phyloP scores from a whole-genome alignment of 2,888 invertebrate genomes.

The Eutolmus rufibarbis region DNA sequence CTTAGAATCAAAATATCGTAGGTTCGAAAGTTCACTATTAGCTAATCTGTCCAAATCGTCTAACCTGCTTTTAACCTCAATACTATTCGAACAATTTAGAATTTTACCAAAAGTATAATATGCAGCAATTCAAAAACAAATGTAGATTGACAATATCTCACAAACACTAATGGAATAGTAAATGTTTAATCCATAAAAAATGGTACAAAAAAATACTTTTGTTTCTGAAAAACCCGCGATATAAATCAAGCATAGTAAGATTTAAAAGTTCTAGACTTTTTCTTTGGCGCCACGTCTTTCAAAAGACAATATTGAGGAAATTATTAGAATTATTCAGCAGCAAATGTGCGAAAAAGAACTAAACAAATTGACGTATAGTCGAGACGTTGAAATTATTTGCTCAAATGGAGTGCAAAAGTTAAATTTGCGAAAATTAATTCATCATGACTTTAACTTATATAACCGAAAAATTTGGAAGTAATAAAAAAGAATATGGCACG shows the following conservation, averaged over 20 bases:
- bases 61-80: too few relatives aligned
- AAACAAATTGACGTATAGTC: not conserved
- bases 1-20: too few relatives aligned
- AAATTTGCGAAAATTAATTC: not conserved
- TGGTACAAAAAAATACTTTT: not conserved
- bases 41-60: too few relatives aligned
- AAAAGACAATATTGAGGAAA: not conserved
- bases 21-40: too few relatives aligned
- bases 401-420: not conserved
- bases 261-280: not conserved
- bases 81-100: too few relatives aligned
- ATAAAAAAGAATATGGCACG: not conserved
- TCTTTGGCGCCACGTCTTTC: not conserved
- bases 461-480: not conserved
- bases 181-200: too few relatives aligned
- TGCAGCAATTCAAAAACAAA: too few relatives aligned
- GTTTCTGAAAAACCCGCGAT: not conserved
- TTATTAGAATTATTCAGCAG: not conserved
- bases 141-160: too few relatives aligned
- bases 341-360: not conserved
- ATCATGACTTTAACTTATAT: not conserved
- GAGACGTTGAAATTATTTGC: not conserved
- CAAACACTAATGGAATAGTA: too few relatives aligned
- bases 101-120: too few relatives aligned
- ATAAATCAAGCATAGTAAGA: too few relatives aligned